Percentiles rank a stretch among this genome's conserved stretches.
Conservation (phyloP, 1,140 invertebrate species). For the Pinna nobilis region DNA sequence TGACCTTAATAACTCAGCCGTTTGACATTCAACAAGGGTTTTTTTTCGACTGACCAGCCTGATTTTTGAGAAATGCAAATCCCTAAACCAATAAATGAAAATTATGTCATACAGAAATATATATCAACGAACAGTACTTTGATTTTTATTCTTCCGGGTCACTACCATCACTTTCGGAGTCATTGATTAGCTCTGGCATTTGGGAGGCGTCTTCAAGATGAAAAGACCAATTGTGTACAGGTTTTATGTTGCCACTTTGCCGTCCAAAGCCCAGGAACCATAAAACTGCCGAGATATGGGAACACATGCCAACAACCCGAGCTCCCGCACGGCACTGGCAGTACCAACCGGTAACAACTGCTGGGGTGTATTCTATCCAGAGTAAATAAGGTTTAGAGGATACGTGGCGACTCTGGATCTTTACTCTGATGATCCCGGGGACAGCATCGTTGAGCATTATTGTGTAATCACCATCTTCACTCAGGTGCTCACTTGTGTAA, state of each 20-base stretch:
- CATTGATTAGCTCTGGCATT: background rate
- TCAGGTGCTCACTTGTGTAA: conserved; percentile 14
- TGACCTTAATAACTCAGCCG: no score
- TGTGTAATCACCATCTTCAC: conserved; percentile 6
- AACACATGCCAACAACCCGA: conserved; percentile 13
- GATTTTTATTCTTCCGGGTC: background rate
- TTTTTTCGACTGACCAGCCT: no score
- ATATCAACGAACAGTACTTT: no score
- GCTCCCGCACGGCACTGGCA: conserved; percentile 9
- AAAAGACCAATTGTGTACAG: background rate
- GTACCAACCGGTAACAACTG: background rate
- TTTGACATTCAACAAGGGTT: no score
- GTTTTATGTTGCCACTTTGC: background rate
- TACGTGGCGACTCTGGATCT: conserved; percentile 17
- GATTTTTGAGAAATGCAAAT: no score
- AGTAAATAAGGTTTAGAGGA: conserved; percentile 6
- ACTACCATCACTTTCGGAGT: background rate
- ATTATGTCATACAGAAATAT: no score
- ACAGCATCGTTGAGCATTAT: background rate
- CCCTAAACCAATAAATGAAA: no score
- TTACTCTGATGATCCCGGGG: background rate
- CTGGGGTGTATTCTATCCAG: background rate
- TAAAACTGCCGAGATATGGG: conserved; percentile 1
- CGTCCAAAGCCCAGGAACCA: background rate
- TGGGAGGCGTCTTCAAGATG: conserved; percentile 1